Evolutionary conservation across 2,888 invertebrate genomes (phyloP), one percentile per base, ranked within the genome.

Genomic region (Phengaris arion): DNA sequence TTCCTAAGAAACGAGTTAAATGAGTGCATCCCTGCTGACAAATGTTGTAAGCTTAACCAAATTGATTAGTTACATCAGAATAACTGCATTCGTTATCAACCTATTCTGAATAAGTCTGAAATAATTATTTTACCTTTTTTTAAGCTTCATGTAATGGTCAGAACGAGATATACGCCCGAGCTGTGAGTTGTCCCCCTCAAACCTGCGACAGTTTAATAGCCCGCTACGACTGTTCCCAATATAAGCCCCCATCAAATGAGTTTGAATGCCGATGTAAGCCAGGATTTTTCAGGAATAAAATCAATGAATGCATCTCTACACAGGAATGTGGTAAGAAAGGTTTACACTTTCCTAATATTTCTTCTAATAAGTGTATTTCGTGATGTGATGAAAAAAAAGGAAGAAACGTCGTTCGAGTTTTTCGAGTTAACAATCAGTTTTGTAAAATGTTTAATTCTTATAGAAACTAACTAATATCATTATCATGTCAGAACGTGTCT

Each of bases 41-140:
- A 85, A 52, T 87, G 85, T 76, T 79, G 85, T 86, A 77, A 83
- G 83, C 82, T 64, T 35, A 35, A 10, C 10, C 1, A 48, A 48
- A 48, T 2, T 35, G 35, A 1, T 35, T 35, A 48, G 3, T 48
- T 48, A 48, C 48, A 35, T 35, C 35, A 35, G 35, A 35, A 35
- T 48, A 48, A 48, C 48, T 48, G 6, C 8, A 48, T 48, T 48
- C 48, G 7, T 48, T 48, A 48, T 52, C 8, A 10, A 52, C 10
- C 10, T 12, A 12, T 52, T 52, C 10, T 52, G 8, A 52, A 52
- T 52, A 12, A 52, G 48, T 48, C 48, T 48, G 48, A 7, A 48
- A 48, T 48, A 48, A 3, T 22, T 13, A 13, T 54, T 13, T 35
- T 35, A 1, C 2, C 0, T 35, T 64, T 35, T 64, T 64, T 64